Evolutionary conservation across 2,888 invertebrate genomes (phyloP), one percentile per base, ranked within the genome.

Genomic region (Agrilus biguttatus): DNA sequence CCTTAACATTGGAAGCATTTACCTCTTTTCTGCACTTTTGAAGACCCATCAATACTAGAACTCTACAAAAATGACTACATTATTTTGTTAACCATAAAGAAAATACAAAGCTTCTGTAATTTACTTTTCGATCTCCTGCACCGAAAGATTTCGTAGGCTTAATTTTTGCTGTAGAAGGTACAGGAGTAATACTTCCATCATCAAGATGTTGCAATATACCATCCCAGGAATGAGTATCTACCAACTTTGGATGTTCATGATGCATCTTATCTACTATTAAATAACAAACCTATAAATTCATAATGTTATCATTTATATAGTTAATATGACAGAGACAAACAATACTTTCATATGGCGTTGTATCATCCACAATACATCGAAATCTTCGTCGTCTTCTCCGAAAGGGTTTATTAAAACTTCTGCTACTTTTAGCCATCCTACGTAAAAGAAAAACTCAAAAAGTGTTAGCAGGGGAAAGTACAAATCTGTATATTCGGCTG

Each of bases 261-360:
- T 89, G 89, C 83, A 90, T 89, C 68, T 89, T 89, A 62, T 91
- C 90, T 37, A 91, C 90, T 52, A 90, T 84, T 61, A 90, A 72
- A 65, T 89, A 90, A 14, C 87, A 83, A 12, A 89, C 86, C 80
- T 88, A 65, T 58, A 43, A 43, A 23, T 39, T 36, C 17, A 14
- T 10, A 17, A 28, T 5, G 8, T 39, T 39, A 10, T n/a, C 7
- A n/a, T 8, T 14, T n/a, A 8, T 36, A 36, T 13, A 3, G 35
- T 14, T 14, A 36, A 13, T 34, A 34, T 14, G 1, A 36, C 2
- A 14, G 12, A 10, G 13, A 3, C 10, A 28, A 10, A 28, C 7
- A 60, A 61, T 59, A 84, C 84, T 72, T 84, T 82, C 43, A 86
- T 69, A 67, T 87, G 86, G 53, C 91, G 75, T 66, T 92, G 91